phyloP scores from a whole-genome alignment of 2,888 invertebrate genomes.

The Adelphocoris suturalis region DNA sequence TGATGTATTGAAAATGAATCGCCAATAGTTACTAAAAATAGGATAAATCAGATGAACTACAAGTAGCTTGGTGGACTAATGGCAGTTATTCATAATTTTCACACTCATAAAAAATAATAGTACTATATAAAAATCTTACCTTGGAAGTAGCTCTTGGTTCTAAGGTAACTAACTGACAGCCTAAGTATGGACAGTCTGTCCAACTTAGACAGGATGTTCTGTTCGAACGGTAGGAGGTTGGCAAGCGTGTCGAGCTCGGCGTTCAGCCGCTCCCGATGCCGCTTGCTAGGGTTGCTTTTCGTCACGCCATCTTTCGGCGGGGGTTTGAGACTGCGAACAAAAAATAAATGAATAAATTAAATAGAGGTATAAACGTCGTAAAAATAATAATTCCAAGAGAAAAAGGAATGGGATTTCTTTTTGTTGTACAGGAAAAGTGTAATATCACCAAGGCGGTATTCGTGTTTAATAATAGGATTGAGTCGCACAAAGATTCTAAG shows the following conservation, averaged over 20 bases:
- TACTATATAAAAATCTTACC: slow-evolving; percentile 83
- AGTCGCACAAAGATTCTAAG: not conserved
- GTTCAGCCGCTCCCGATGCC: slow-evolving; percentile 98
- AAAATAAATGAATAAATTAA: slow-evolving; percentile 20
- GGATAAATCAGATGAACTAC: too few relatives aligned
- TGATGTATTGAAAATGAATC: too few relatives aligned
- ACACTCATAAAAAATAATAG: too few relatives aligned
- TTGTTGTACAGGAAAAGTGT: not conserved
- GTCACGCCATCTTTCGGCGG: slow-evolving; percentile 96
- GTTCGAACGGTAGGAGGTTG: slow-evolving; percentile 95
- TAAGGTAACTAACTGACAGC: slow-evolving; percentile 97
- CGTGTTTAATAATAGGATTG: slow-evolving; percentile 16
- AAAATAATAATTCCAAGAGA: not conserved
- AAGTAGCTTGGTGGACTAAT: too few relatives aligned
- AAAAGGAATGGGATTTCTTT: slow-evolving; percentile 1
- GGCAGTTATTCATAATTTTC: too few relatives aligned
- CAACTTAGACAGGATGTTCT: slow-evolving; percentile 97
- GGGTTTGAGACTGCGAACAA: slow-evolving; percentile 86
- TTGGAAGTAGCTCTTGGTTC: slow-evolving; percentile 99
- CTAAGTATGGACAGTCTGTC: slow-evolving; percentile 98
- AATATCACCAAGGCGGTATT: not conserved
- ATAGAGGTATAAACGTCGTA: not conserved
- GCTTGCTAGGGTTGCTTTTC: slow-evolving; percentile 98
- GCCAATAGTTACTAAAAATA: too few relatives aligned
- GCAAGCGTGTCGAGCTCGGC: slow-evolving; percentile 98